Conservation (phyloP, 2,797 vertebrate species). For the Pteropus rufus region DNA sequence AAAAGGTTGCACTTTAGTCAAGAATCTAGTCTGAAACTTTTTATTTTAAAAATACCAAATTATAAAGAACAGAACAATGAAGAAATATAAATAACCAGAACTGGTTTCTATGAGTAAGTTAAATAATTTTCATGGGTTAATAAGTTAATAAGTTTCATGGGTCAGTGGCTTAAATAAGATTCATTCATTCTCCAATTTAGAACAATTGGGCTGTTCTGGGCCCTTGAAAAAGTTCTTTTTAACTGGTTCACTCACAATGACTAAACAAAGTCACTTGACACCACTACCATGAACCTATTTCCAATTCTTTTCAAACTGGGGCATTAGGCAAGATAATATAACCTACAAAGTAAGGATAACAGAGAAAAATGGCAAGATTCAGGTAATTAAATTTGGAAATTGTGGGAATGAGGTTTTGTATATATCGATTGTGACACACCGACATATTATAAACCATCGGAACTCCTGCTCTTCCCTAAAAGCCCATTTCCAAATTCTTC, state of each 20-base stretch:
- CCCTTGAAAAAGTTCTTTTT: neutral
- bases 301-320: neutral
- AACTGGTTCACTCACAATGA: neutral
- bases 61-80: neutral
- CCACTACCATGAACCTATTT: neutral
- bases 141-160: neutral
- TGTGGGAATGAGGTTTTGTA: neutral
- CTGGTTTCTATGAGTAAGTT: neutral
- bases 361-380: neutral
- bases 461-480: neutral
- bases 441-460: neutral
- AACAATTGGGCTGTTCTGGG: neutral
- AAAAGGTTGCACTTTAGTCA: neutral
- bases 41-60: neutral
- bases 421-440: neutral
- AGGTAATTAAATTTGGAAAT: neutral
- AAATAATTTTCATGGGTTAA: neutral
- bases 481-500: neutral
- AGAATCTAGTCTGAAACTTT: neutral
- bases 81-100: neutral
- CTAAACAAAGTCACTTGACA: neutral
- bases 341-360: neutral
- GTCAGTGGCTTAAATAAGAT: neutral
- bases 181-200: neutral
- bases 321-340: neutral